Conservation (phyloP, 2,113 vertebrate species). For the Oryzias javanicus region DNA sequence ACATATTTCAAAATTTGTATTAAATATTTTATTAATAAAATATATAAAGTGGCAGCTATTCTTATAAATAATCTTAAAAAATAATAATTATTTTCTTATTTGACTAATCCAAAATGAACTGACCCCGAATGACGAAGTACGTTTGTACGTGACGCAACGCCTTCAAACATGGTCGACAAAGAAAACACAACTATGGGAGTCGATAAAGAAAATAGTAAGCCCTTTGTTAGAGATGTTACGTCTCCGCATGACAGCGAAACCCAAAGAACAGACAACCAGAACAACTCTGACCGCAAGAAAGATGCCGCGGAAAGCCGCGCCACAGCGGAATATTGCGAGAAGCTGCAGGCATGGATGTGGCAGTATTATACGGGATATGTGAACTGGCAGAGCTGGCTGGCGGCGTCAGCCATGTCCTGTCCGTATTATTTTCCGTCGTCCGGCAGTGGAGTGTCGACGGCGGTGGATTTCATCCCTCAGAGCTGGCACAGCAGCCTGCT, state of each 20-base stretch:
- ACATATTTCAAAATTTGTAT: too few species aligned
- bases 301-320: conserved; percentile 27
- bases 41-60: background rate
- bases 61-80: background rate
- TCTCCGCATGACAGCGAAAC: conserved; percentile 5
- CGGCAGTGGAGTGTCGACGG: conserved; percentile 23
- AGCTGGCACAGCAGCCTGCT: conserved; percentile 52
- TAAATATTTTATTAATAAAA: too few species aligned
- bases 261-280: background rate
- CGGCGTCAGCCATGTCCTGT: conserved; percentile 68
- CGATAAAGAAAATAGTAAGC: conserved; percentile 39
- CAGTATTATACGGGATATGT: conserved; percentile 89
- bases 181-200: conserved; percentile 59
- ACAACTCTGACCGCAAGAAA: background rate
- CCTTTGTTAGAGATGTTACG: conserved; percentile 3
- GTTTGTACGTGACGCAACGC: conserved; percentile 19
- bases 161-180: conserved; percentile 73
- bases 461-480: conserved; percentile 47
- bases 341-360: conserved; percentile 94
- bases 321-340: conserved; percentile 85
- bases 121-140: conserved; percentile 16
- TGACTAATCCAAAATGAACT: background rate
- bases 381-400: conserved; percentile 85
- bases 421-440: conserved; percentile 59
- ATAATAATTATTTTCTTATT: background rate